Evolutionary conservation across 2,797 vertebrate species (phyloP).

Genomic region (Rhincodon typus): DNA sequence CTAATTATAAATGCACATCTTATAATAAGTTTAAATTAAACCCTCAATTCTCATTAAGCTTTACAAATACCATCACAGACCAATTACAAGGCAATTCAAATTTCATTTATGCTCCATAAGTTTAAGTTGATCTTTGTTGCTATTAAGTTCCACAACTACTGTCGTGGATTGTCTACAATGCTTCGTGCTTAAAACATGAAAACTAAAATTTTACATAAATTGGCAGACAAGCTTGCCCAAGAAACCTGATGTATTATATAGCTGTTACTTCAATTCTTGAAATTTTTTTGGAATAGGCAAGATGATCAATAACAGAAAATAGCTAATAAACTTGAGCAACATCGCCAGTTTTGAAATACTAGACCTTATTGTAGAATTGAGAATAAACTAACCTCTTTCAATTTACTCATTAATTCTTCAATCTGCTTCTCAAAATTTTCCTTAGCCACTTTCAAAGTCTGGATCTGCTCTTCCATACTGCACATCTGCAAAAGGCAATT

Average conservation of each 20-base stretch:
- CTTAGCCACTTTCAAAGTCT: constrained; percentile 75
- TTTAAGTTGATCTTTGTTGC: no score
- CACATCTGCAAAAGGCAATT: constrained; percentile 59
- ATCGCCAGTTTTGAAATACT: not conserved
- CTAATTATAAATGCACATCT: no score
- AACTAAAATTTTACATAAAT: not conserved
- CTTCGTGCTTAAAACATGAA: not conserved
- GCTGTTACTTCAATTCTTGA: not conserved
- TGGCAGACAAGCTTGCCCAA: not conserved
- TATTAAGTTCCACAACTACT: not conserved
- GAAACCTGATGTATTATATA: not conserved
- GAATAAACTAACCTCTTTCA: constrained; percentile 73
- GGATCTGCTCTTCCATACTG: constrained; percentile 77
- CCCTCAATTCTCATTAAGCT: not conserved
- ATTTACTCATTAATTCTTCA: constrained; percentile 76
- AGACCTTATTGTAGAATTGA: not conserved
- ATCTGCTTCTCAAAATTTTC: constrained; percentile 82
- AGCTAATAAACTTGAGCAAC: not conserved
- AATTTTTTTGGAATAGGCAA: not conserved
- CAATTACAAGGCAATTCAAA: not conserved
- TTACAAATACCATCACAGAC: not conserved
- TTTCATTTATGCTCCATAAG: not conserved
- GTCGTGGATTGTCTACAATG: not conserved
- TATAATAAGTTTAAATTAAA: no score
- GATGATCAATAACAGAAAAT: not conserved